Evolutionary conservation across 1,140 invertebrate species (phyloP).

Genomic region (Asobara japonica): DNA sequence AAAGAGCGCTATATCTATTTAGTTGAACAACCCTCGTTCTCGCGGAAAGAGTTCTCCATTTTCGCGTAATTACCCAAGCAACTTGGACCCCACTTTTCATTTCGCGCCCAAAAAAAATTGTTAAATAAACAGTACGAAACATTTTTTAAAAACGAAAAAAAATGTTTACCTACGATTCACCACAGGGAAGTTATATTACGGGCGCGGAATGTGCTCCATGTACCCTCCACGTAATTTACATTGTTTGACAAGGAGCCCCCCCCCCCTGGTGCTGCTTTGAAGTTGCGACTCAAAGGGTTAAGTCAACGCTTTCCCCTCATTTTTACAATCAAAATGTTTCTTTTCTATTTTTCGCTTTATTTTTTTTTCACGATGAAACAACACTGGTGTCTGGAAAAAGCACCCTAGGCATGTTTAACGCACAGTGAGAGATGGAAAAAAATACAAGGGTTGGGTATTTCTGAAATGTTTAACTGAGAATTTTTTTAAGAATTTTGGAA

Average conservation of each 20-base stretch:
- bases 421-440: not conserved
- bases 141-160: conserved; percentile 10
- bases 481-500: no score
- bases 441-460: conserved; percentile 30
- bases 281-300: conserved; percentile 29
- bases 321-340: not conserved
- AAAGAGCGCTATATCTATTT: no score
- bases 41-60: no score
- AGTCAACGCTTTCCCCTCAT: conserved; percentile 19
- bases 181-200: not conserved
- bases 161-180: conserved; percentile 17
- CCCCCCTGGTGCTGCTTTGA: conserved; percentile 22
- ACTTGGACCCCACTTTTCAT: not conserved
- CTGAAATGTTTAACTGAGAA: no score
- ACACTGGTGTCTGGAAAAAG: not conserved
- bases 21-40: no score
- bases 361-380: not conserved
- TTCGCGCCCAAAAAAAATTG: not conserved
- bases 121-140: not conserved
- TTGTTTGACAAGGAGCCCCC: conserved; percentile 32
- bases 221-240: conserved; percentile 29
- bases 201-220: conserved; percentile 15
- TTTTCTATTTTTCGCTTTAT: no score
- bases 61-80: no score
- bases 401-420: not conserved